A percentile compares a stretch with the other conserved stretches of the same genome.
These are phyloP conservation scores for Typhlomys cinereus DNA, from an alignment of 2,113 vertebrate species.

Conservation along the genomic window DNA sequence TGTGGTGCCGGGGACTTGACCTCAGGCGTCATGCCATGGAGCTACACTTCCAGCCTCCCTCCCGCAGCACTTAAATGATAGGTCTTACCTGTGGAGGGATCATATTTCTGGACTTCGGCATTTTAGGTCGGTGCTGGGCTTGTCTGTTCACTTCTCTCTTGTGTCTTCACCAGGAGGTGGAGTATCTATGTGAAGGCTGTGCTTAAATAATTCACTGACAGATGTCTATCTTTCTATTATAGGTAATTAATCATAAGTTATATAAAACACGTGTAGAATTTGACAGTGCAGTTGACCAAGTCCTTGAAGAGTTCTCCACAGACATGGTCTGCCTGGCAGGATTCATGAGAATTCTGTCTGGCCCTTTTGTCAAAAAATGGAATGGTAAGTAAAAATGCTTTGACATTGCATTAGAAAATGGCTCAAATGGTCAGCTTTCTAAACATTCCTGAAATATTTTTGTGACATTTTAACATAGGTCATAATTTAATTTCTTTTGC, in stretches of 20 bases:
- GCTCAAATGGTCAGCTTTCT: background rate
- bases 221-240: background rate
- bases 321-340: slow-evolving; percentile 96
- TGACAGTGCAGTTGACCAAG: slow-evolving; percentile 90
- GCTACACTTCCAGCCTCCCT: background rate
- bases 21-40: background rate
- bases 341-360: slow-evolving; percentile 97
- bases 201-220: background rate
- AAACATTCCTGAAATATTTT: background rate
- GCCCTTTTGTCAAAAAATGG: slow-evolving; percentile 95
- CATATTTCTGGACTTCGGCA: background rate
- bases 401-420: background rate
- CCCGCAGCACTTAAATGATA: background rate
- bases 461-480: background rate
- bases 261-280: slow-evolving; percentile 92
- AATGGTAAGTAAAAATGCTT: slow-evolving; percentile 84
- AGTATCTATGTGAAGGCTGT: background rate
- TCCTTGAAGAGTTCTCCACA: slow-evolving; percentile 91
- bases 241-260: slow-evolving; percentile 95
- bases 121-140: background rate
- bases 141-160: background rate
- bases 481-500: background rate
- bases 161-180: background rate
- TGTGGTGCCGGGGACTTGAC: background rate
- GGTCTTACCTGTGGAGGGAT: accelerated